Conservation (phyloP, 2,888 invertebrate species). For the Conchocele bisecta region DNA sequence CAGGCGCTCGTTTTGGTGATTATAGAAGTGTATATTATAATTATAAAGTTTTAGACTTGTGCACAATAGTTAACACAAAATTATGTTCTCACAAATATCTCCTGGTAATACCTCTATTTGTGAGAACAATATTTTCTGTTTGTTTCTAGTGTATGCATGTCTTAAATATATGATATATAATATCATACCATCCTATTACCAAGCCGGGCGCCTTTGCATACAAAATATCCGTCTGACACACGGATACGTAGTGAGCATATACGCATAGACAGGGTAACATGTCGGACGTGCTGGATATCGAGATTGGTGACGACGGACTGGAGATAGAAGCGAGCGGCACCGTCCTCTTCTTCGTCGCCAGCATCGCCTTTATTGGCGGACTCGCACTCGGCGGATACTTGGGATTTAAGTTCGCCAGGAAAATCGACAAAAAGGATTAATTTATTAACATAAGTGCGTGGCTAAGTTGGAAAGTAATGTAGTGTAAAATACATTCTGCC, state of each 20-base stretch:
- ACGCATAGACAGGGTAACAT: slow-evolving; percentile 5
- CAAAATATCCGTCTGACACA: too few relatives aligned
- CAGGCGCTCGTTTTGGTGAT: too few relatives aligned
- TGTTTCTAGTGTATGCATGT: not conserved
- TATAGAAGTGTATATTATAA: too few relatives aligned
- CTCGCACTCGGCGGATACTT: slow-evolving; percentile 45
- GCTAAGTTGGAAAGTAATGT: too few relatives aligned
- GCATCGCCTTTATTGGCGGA: slow-evolving; percentile 47
- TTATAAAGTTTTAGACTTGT: too few relatives aligned
- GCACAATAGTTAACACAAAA: too few relatives aligned
- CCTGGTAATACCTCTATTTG: not conserved
- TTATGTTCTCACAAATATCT: not conserved
- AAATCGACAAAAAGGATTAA: slow-evolving; percentile 33
- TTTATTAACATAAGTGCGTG: too few relatives aligned
- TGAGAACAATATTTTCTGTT: not conserved
- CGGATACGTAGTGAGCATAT: not conserved
- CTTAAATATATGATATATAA: too few relatives aligned
- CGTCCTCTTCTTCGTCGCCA: slow-evolving; percentile 40
- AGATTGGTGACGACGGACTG: slow-evolving; percentile 52
- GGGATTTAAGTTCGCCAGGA: slow-evolving; percentile 42
- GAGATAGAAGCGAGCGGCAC: slow-evolving; percentile 58
- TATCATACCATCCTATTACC: too few relatives aligned
- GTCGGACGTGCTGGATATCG: slow-evolving; percentile 51
- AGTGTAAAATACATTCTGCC: too few relatives aligned
- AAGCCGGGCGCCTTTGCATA: too few relatives aligned